A percentile compares a stretch with the other conserved stretches of the same genome.
Evolutionary conservation across 2,797 vertebrate species (phyloP).

Genomic region (Pteropus rufus): DNA sequence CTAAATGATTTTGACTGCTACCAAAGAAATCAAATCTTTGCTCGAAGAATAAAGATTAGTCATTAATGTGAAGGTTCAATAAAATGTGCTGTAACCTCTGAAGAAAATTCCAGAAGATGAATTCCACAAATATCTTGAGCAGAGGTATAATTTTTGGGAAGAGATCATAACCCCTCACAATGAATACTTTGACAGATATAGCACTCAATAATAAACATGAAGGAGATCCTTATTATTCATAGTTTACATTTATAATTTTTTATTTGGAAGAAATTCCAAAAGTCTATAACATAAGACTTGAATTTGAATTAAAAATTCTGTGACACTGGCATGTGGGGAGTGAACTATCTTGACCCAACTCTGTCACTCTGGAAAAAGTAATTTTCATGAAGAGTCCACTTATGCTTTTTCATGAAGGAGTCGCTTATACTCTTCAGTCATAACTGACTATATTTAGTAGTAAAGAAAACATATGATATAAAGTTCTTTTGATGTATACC

Average conservation of each 20-base stretch:
- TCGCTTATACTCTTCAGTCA: not conserved
- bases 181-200: not conserved
- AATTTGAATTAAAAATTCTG: constrained; percentile 18
- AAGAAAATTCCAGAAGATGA: constrained; percentile 29
- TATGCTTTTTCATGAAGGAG: not conserved
- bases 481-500: not conserved
- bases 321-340: not conserved
- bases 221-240: not conserved
- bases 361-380: not conserved
- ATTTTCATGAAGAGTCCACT: not conserved
- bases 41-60: constrained; percentile 20
- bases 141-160: not conserved
- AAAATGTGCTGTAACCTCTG: not conserved
- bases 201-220: not conserved
- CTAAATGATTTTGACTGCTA: not conserved
- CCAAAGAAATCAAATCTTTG: constrained; percentile 5
- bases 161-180: not conserved
- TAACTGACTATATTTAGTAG: not conserved
- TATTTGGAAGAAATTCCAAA: not conserved
- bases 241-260: not conserved
- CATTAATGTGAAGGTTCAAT: not conserved
- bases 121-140: not conserved
- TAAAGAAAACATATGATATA: not conserved
- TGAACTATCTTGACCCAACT: not conserved
- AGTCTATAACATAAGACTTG: not conserved